Percentiles rank a stretch among this genome's conserved stretches.
phyloP scores from a whole-genome alignment of 2,113 vertebrate species.

The Pachycephala philippinensis region DNA sequence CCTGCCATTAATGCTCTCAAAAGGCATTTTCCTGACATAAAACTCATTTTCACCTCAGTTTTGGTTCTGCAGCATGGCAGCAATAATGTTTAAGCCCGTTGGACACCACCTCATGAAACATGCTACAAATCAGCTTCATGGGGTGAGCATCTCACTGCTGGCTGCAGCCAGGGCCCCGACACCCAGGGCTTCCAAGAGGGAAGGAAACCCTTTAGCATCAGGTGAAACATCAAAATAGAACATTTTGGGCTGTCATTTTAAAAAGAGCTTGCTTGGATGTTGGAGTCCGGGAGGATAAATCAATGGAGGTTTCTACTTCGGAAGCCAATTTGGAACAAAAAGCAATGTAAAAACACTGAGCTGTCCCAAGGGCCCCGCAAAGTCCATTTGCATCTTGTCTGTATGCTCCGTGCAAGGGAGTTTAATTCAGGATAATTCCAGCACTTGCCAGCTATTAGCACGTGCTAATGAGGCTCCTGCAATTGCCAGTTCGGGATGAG shows the following conservation, averaged over 20 bases:
- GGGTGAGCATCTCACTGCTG: neutral
- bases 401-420: neutral
- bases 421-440: neutral
- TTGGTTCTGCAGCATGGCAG: neutral
- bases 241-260: neutral
- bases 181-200: neutral
- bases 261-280: neutral
- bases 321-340: slow-evolving; percentile 22
- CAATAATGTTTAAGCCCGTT: neutral
- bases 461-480: neutral
- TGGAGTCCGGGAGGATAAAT: neutral
- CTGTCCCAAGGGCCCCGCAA: neutral
- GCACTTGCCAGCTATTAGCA: neutral
- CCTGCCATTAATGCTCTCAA: neutral
- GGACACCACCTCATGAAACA: neutral
- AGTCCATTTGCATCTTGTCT: slow-evolving; percentile 3
- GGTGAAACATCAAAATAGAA: neutral
- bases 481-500: neutral
- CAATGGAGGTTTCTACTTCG: neutral
- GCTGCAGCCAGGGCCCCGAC: neutral
- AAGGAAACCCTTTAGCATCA: neutral
- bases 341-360: neutral
- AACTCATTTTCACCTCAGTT: neutral
- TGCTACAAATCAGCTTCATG: neutral
- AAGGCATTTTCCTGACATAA: neutral